phyloP scores from a whole-genome alignment of 2,888 invertebrate genomes.

The Syrphus vitripennis region DNA sequence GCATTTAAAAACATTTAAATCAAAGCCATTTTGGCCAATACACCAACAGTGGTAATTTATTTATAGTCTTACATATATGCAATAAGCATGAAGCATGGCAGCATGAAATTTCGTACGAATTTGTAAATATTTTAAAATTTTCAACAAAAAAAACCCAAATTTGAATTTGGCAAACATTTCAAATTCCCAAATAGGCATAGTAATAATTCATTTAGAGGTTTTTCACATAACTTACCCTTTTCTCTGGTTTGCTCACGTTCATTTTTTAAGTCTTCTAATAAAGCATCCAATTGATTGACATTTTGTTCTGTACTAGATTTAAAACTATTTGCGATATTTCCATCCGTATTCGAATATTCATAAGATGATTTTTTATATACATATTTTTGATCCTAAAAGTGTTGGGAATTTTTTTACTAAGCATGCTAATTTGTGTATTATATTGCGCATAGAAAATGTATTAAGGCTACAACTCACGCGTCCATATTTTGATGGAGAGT shows the following conservation, averaged over 20 bases:
- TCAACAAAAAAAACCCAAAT: not conserved
- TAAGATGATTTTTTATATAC: constrained; percentile 80
- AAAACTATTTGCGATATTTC: constrained; percentile 74
- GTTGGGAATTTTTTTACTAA: not conserved
- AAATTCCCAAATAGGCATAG: too few relatives aligned
- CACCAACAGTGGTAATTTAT: too few relatives aligned
- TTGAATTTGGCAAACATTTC: not conserved
- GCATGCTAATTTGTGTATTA: not conserved
- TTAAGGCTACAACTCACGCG: constrained; percentile 42
- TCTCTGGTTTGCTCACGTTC: constrained; percentile 79
- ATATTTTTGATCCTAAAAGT: constrained; percentile 77
- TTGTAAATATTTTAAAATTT: not conserved
- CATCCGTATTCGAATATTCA: constrained; percentile 78
- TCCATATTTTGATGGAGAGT: constrained; percentile 56
- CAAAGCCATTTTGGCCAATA: too few relatives aligned
- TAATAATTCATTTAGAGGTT: too few relatives aligned
- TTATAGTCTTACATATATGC: too few relatives aligned
- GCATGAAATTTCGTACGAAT: too few relatives aligned
- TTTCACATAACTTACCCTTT: constrained; percentile 73
- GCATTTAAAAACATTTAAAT: too few relatives aligned
- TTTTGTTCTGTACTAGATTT: constrained; percentile 82
- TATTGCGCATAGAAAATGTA: too few relatives aligned
- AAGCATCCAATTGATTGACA: constrained; percentile 88
- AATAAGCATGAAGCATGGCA: too few relatives aligned
- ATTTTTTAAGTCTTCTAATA: constrained; percentile 87